Evolutionary conservation across 2,888 invertebrate genomes (phyloP), one percentile per base, ranked within the genome.

Genomic region (Teleiodes luculella): DNA sequence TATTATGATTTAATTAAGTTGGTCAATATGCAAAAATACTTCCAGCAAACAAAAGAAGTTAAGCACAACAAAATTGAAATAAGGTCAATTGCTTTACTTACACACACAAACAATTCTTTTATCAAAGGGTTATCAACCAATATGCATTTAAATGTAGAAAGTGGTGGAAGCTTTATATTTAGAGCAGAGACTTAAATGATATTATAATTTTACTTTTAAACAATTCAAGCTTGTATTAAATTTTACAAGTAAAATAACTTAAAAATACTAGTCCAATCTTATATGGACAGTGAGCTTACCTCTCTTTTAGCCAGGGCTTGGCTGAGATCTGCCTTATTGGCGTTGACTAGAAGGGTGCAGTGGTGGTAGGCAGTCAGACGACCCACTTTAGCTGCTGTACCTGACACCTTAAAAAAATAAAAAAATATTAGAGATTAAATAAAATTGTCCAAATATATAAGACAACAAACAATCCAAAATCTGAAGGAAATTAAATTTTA

Each of bases 351-450:
- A 63, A 99, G 91, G 3, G 99, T 99, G 84, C 98, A 98, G 83
- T 99, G 99, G 80, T 99, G 99, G 89, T 99, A 99, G n/a, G 97
- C 95, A 72, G 95, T 94, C 8, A 94, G 92, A 62, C 94, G 92
- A 56, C 97, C 97, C 56, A 98, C 89, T 87, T 97, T 97, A 1
- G 98, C 95, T 48, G 99, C 98, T 49, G 98, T 98, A 65, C 98
- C 99, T 67, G 98, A 98, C 67, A 99, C 92, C 97, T 98, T n/a
- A 74, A 67, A 66, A 67, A 2, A 61, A 43, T 54, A 45, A 3
- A 16, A 8, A 39, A 4, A 2, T 41, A 41, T 41, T 20, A 41
- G 8, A 41, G 11, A 16, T 10, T 18, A 8, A 16, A 8, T 7
- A 39, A 3, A n/a, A n/a, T n/a, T n/a, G n/a, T n/a, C n/a, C n/a